Conservation (phyloP, 2,797 vertebrate genomes). For the Garrulus glandarius region DNA sequence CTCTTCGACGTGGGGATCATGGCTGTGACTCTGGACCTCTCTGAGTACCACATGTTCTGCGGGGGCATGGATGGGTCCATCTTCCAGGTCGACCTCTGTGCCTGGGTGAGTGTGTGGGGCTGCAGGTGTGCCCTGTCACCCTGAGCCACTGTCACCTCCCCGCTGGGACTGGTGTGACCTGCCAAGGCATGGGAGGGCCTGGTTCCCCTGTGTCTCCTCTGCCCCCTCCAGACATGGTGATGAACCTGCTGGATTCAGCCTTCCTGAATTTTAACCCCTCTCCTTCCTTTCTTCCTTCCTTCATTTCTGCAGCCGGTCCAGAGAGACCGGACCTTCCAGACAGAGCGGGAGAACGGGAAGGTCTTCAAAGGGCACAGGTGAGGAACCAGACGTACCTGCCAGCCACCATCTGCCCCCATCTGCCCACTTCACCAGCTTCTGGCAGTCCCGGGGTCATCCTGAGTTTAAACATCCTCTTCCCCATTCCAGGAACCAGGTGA, state of each 20-base stretch:
- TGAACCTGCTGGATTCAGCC: background rate
- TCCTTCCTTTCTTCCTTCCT: background rate
- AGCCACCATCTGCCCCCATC: background rate
- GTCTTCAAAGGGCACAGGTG: conserved; percentile 94
- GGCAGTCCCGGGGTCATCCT: background rate
- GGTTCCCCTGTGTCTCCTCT: background rate
- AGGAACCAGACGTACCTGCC: background rate
- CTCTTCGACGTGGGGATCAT: conserved; percentile 91
- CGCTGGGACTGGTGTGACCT: background rate
- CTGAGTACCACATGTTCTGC: conserved; percentile 91
- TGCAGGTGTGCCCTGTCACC: background rate
- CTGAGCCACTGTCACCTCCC: background rate
- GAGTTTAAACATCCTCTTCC: background rate
- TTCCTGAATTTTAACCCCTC: background rate
- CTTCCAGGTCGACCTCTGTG: conserved; percentile 90
- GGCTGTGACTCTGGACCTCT: conserved; percentile 91
- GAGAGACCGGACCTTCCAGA: conserved; percentile 87
- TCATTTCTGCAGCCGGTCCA: conserved; percentile 77
- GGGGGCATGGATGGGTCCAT: conserved; percentile 91
- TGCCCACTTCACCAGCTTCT: background rate
- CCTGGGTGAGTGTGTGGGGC: conserved; percentile 79
- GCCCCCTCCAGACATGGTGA: background rate
- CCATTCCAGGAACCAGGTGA: conserved; percentile 87
- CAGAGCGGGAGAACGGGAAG: conserved; percentile 84
- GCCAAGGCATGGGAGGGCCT: background rate